A percentile compares a stretch with the other conserved stretches of the same genome.
Evolutionary conservation across 2,797 vertebrate species (phyloP).

Genomic region (Melanotaenia nigrans): DNA sequence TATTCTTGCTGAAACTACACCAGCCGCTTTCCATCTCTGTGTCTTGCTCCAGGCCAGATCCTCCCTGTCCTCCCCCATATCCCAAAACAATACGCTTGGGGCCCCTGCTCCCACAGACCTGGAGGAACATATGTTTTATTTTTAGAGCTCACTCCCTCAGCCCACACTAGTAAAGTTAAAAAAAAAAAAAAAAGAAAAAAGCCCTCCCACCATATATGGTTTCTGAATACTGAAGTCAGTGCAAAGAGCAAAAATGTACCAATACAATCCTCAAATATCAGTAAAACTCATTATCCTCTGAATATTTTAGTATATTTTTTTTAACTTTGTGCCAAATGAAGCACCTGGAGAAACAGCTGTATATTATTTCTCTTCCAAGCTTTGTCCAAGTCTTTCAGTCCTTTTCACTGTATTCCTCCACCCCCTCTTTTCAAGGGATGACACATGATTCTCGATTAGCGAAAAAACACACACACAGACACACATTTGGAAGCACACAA

Average conservation of each 20-base stretch:
- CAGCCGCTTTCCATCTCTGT: slow-evolving; percentile 48
- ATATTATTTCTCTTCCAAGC: slow-evolving; percentile 18
- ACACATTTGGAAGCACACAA: slow-evolving; percentile 46
- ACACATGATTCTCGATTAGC: slow-evolving; percentile 69
- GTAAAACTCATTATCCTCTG: neutral
- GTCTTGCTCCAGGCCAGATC: slow-evolving; percentile 65
- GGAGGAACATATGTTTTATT: slow-evolving; percentile 84
- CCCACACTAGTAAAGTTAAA: slow-evolving; percentile 63
- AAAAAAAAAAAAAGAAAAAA: slow-evolving; percentile 43
- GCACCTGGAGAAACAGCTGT: slow-evolving; percentile 4
- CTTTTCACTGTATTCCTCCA: slow-evolving; percentile 29
- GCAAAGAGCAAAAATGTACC: slow-evolving; percentile 44
- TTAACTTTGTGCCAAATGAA: slow-evolving; percentile 9
- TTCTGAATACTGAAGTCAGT: slow-evolving; percentile 56
- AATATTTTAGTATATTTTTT: neutral
- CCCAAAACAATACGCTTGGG: slow-evolving; percentile 80
- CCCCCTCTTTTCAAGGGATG: slow-evolving; percentile 55
- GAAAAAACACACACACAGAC: slow-evolving; percentile 27
- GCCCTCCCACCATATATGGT: slow-evolving; percentile 63
- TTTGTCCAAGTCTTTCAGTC: slow-evolving; percentile 7
- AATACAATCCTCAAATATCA: slow-evolving; percentile 25
- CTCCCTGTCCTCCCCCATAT: slow-evolving; percentile 77
- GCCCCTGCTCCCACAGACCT: slow-evolving; percentile 77
- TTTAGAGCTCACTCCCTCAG: slow-evolving; percentile 78
- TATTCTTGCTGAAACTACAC: slow-evolving; percentile 42